Percentiles rank a stretch among this genome's conserved stretches.
phyloP scores from a whole-genome alignment of 2,888 invertebrate species.

The Ennomos fuscantarius region DNA sequence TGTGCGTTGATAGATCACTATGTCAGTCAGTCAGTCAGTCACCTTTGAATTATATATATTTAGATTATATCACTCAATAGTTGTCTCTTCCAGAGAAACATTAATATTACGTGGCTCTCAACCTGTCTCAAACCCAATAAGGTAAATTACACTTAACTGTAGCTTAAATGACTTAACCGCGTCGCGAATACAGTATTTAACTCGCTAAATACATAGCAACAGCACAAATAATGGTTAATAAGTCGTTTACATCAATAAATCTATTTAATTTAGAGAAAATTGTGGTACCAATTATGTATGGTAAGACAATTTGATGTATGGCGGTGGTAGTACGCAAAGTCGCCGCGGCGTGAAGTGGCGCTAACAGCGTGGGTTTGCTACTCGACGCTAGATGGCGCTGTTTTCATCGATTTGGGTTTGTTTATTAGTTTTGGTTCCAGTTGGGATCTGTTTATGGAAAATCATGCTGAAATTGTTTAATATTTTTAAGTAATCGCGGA shows the following conservation, averaged over 20 bases:
- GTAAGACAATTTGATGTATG: slow-evolving; percentile 59
- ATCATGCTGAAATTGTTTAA: too few species aligned
- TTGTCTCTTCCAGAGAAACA: too few species aligned
- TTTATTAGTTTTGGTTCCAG: slow-evolving; percentile 28
- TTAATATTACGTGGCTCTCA: too few species aligned
- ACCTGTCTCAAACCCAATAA: neutral
- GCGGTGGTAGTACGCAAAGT: slow-evolving; percentile 47
- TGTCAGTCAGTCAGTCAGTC: too few species aligned
- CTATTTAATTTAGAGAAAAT: slow-evolving; percentile 74
- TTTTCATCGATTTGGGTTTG: slow-evolving; percentile 47
- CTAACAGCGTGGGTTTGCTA: slow-evolving; percentile 54
- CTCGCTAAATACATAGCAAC: slow-evolving; percentile 41
- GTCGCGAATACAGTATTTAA: slow-evolving; percentile 39
- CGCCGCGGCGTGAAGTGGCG: slow-evolving; percentile 60
- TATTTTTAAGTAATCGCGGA: too few species aligned
- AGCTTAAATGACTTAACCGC: slow-evolving; percentile 19
- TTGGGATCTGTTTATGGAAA: neutral
- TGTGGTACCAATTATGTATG: slow-evolving; percentile 63
- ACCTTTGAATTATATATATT: too few species aligned
- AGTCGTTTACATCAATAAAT: slow-evolving; percentile 73
- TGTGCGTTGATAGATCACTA: too few species aligned
- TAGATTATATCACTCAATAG: too few species aligned
- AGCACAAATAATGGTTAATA: slow-evolving; percentile 40
- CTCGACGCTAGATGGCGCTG: slow-evolving; percentile 72
- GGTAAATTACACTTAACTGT: neutral